phyloP scores from a whole-genome alignment of 2,113 vertebrate genomes.

The Lampris incognitus region DNA sequence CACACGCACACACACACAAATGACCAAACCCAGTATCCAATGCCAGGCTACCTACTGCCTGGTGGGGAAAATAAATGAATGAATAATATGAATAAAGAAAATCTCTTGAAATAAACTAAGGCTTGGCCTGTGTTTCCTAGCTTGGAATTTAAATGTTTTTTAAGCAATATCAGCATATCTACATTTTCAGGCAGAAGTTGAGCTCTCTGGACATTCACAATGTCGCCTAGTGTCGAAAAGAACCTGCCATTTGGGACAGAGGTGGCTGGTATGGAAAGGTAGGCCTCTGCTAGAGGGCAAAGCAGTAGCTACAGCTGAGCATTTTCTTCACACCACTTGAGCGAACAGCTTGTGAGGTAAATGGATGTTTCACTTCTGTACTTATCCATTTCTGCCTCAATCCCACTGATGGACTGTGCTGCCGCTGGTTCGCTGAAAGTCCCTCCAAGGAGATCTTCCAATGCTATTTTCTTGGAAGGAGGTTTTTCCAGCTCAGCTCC shows the following conservation, averaged over 20 bases:
- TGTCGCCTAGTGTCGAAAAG: constrained; percentile 22
- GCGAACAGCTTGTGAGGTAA: constrained; percentile 26
- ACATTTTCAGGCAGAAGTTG: constrained; percentile 23
- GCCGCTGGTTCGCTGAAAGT: constrained; percentile 20
- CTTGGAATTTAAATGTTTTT: constrained; percentile 7
- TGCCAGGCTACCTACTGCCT: too few species aligned
- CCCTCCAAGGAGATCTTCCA: constrained; percentile 40
- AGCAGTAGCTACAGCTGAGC: constrained; percentile 15
- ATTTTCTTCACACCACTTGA: constrained; percentile 28
- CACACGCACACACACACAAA: too few species aligned
- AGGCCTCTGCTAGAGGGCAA: constrained; percentile 5
- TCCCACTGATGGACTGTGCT: constrained; percentile 9
- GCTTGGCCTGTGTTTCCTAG: too few species aligned
- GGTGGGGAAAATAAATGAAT: too few species aligned
- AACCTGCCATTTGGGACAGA: constrained; percentile 11
- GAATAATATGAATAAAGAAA: too few species aligned
- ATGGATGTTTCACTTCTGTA: constrained; percentile 40
- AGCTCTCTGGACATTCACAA: constrained; percentile 17
- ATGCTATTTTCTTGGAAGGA: constrained; percentile 28
- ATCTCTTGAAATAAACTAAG: too few species aligned
- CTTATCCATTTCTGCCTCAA: constrained; percentile 33
- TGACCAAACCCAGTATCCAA: too few species aligned
- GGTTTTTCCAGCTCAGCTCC: constrained; percentile 20
- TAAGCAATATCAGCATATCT: constrained; percentile 19
- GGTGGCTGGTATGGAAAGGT: constrained; percentile 6